Base-by-base conservation (phyloP, 2,888 invertebrate genomes). In the Parapristionchus giblindavisi region DNA sequence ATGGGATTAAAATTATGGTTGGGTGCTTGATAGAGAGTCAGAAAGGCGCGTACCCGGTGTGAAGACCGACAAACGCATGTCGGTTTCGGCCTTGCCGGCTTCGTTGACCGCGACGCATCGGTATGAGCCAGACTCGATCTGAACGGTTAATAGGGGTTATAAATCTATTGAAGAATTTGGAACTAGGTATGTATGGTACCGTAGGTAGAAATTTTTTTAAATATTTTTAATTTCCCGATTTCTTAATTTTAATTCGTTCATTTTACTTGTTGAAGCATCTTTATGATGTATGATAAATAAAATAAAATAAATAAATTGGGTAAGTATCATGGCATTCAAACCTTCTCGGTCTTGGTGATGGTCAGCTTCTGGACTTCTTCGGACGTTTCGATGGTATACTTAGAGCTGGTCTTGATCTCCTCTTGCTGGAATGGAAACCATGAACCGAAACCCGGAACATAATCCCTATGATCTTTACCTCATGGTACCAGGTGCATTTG, bases 401-500 rank as follows among this genome's bases (percentile, higher is more conserved):
- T 73, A 24, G 48, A 14, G n/a, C 14, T 34, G 11, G 38, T 52
- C n/a, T 48, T 34, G 61, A 73, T 73, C 51, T 60, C 61, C n/a
- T 61, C 61, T 61, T 76, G 60, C 73, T 73, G 51, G 2, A 61
- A 38, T 34, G 5, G 34, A 3, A 21, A 61, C 6, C 24, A 38
- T 40, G 40, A 61, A 21, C 91, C 0, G 6, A 6, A 29, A 32
- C 8, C 24, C 34, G 34, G 34, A 32, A 61, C 27, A 34, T 32
- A 61, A 8, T 24, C 24, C 27, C 8, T 29, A 24, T 14, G n/a
- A 1, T 1, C 1, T 32, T 5, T 36, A 71, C 71, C 88, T 95
- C 94, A 88, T 94, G 94, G 89, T 91, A 93, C 93, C 93, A 86
- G 48, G 77, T 78, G 73, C 84, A 78, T 29, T 74, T 79, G 32